Evolutionary conservation across 1,140 invertebrate genomes (phyloP).

Genomic region (Bombus haemorrhoidalis): DNA sequence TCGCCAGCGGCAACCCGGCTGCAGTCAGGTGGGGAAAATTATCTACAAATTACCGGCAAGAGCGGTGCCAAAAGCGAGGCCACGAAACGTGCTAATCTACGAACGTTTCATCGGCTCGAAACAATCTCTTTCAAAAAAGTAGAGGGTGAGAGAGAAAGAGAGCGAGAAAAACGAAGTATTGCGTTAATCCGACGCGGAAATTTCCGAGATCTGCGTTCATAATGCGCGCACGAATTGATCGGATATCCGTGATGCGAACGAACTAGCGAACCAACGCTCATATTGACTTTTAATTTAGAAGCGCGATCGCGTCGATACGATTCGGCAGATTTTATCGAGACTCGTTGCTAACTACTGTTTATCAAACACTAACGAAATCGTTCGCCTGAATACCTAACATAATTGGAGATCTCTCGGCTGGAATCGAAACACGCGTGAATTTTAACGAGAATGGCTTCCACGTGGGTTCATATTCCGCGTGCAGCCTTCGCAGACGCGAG

Average conservation of each 20-base stretch:
- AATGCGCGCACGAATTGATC: constrained; percentile 10
- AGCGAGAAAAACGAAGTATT: not conserved
- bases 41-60: constrained; percentile 52
- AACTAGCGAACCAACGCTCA: not conserved
- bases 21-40: constrained; percentile 12
- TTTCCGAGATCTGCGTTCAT: not conserved
- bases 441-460: constrained; percentile 5
- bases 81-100: constrained; percentile 9
- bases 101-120: not conserved
- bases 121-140: not conserved
- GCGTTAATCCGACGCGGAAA: not conserved
- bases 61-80: not conserved
- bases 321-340: constrained; percentile 32
- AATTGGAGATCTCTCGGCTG: constrained; percentile 29
- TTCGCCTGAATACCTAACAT: constrained; percentile 24
- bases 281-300: constrained; percentile 50
- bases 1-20: not conserved
- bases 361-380: constrained; percentile 39
- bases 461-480: not conserved
- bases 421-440: not conserved
- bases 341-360: constrained; percentile 41
- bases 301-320: constrained; percentile 19
- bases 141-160: not conserved
- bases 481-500: not conserved
- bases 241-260: not conserved